Evolutionary conservation across 2,888 invertebrate species (phyloP), one percentile per base, ranked within the genome.

Genomic region (Campaea margaritaria): DNA sequence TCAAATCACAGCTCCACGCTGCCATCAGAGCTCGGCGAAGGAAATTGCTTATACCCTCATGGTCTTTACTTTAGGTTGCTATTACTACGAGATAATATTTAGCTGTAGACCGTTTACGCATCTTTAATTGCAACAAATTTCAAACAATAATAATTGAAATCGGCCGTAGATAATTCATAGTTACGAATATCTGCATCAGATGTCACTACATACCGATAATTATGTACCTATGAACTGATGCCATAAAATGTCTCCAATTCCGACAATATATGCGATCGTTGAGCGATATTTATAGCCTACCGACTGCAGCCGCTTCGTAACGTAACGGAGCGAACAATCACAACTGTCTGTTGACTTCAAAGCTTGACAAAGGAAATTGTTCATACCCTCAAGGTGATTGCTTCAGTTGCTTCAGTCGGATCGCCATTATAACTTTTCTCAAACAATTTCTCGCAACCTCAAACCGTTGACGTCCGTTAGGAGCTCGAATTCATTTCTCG

Each of bases 311-410:
- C 21, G 21, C 21, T 21, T 21, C 3, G 21, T 21, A 21, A 21
- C 21, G 21, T 21, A 21, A 21, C 21, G 21, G 21, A 21, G 21
- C 21, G 2, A 5, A 21, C 21, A 21, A 2, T 21, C 21, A 59
- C 21, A 59, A 36, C 48, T 48, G 44, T 74, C 72, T 78, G 75
- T 78, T 74, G 79, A 78, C 76, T 78, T 67, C 69, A 67, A 58
- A 73, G 69, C 75, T 75, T 76, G 70, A 79, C 79, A 79, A 79
- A 79, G 76, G 73, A 79, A 79, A 79, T 79, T 75, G 78, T 77
- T 74, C 75, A 65, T 74, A 67, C 70, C 70, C 67, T 68, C 65
- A 66, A 76, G 73, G 69, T 74, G 75, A 80, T 78, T 76, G 74
- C 69, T 10, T 31, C 31, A 31, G 1, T 31, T 31, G 31, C 9